Conservation (phyloP, 2,797 vertebrate species). For the Chiloscyllium punctatum region DNA sequence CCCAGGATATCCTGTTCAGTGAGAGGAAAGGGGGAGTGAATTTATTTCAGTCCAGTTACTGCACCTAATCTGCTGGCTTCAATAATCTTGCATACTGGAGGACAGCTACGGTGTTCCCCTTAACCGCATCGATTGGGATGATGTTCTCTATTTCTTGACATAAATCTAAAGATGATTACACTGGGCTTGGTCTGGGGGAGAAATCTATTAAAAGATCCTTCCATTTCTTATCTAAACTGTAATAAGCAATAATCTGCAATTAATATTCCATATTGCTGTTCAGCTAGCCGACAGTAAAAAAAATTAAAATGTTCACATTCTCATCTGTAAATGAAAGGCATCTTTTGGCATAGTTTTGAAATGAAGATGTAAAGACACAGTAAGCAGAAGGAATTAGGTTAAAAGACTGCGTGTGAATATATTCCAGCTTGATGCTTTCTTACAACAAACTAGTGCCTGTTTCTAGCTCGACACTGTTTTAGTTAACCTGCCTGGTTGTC, state of each 20-base stretch:
- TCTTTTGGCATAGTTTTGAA: not conserved
- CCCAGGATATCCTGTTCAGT: not conserved
- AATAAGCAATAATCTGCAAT: too few relatives aligned
- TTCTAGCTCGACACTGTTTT: not conserved
- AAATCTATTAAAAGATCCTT: not conserved
- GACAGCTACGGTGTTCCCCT: not conserved
- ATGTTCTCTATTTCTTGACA: not conserved
- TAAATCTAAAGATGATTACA: not conserved
- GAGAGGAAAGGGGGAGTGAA: too few relatives aligned
- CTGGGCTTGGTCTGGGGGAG: not conserved
- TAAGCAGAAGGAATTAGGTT: not conserved
- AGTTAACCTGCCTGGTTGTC: not conserved
- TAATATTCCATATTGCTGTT: not conserved
- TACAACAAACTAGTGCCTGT: not conserved
- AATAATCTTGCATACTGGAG: not conserved
- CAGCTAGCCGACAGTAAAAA: not conserved
- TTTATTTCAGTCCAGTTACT: not conserved
- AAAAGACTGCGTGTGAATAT: not conserved
- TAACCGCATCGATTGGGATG: not conserved
- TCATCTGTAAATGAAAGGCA: not conserved
- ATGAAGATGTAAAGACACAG: not conserved
- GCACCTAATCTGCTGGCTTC: not conserved
- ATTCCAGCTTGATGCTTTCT: not conserved
- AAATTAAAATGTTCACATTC: not conserved
- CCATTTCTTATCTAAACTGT: not conserved